Conservation (phyloP, 1,140 invertebrate genomes). For the Drosophila aff. region DNA sequence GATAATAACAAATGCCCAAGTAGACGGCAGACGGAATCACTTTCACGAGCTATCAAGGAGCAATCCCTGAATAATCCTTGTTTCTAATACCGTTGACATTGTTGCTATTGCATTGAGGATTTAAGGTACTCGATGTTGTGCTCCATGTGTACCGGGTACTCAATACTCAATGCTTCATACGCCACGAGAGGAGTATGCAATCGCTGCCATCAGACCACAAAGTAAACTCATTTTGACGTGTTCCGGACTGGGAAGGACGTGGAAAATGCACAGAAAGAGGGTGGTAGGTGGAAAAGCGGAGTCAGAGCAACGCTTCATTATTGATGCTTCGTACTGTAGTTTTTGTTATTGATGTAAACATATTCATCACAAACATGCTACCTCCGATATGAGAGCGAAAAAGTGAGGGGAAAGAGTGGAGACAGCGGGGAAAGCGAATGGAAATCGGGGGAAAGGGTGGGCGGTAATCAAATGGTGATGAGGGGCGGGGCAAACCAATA, state of each 20-base stretch:
- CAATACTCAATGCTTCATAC: constrained; percentile 12
- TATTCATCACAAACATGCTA: constrained; percentile 68
- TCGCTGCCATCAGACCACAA: constrained; percentile 67
- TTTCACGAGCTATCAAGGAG: constrained; percentile 20
- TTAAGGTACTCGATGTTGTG: constrained; percentile 31
- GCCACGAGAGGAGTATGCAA: constrained; percentile 40
- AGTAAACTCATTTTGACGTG: constrained; percentile 80
- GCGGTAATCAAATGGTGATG: constrained; percentile 26
- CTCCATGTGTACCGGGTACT: constrained; percentile 5
- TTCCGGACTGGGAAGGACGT: constrained; percentile 21
- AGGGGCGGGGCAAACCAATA: constrained; percentile 16
- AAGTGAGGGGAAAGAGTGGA: background rate
- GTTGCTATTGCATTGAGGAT: constrained; percentile 33
- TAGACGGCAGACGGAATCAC: constrained; percentile 8
- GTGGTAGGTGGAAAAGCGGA: constrained; percentile 1
- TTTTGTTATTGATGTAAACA: constrained; percentile 80
- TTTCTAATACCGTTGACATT: constrained; percentile 11
- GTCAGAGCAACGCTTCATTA: constrained; percentile 59
- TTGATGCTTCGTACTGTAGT: constrained; percentile 60
- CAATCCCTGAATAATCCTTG: constrained; percentile 36
- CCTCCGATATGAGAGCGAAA: constrained; percentile 13
- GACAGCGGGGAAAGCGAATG: background rate
- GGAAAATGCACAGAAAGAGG: background rate
- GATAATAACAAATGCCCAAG: background rate
- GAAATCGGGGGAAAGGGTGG: background rate